Percentiles rank a stretch among this genome's conserved stretches.
Evolutionary conservation across 2,113 vertebrate species (phyloP).

Genomic region (Catagonus wagneri): DNA sequence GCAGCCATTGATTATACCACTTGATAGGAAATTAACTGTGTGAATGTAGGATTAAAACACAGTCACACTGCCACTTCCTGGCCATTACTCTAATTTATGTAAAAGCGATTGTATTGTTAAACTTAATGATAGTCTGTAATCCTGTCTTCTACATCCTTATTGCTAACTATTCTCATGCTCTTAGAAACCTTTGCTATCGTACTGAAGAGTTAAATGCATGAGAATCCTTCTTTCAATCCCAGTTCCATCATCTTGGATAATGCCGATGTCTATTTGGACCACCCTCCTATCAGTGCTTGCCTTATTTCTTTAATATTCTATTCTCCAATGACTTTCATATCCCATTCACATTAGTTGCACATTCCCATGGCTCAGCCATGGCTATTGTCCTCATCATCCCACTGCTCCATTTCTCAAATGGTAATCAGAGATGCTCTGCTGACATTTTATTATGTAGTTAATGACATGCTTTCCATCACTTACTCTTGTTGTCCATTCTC

Average conservation of each 20-base stretch:
- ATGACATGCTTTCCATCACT: not conserved
- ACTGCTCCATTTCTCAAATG: not conserved
- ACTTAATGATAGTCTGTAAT: not conserved
- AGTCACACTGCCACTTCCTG: not conserved
- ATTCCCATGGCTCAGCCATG: not conserved
- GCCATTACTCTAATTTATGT: not conserved
- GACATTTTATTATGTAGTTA: not conserved
- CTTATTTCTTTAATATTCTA: not conserved
- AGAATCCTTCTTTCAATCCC: not conserved
- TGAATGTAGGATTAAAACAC: not conserved
- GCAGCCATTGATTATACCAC: not conserved
- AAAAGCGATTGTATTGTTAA: not conserved
- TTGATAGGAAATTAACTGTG: not conserved
- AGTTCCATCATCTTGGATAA: not conserved
- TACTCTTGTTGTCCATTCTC: not conserved
- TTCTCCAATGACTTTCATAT: not conserved
- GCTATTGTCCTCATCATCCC: not conserved
- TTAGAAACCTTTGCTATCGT: not conserved
- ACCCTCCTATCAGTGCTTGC: not conserved
- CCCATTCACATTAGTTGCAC: not conserved
- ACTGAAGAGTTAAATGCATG: not conserved
- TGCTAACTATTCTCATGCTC: not conserved
- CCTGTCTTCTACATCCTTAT: too few relatives aligned
- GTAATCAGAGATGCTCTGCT: not conserved
- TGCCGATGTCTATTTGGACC: not conserved